Base-by-base conservation (phyloP, 2,113 vertebrate species). In the Lycaon pictus region DNA sequence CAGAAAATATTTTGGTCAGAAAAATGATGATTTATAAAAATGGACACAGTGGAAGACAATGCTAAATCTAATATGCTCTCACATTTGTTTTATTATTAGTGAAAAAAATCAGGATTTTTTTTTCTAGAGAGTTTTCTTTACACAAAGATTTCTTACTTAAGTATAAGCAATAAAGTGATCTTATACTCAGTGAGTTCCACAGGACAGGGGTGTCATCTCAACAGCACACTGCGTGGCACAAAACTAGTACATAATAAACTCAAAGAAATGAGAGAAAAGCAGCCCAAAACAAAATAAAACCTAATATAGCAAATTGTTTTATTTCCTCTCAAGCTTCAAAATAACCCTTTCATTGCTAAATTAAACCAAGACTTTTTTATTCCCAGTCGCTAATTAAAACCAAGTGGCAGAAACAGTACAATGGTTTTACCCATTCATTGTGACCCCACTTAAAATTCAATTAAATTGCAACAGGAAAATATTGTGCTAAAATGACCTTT, bases 401-500 rank as follows among this genome's bases (percentile, higher is more conserved):
- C 97, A 97, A 97, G 87, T 93, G 89, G 56, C 58, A 93, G 35
- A 88, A 96, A 89, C 16, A 94, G 29, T 76, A 69, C 37, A 83
- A 87, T 65, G 76, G 81, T 92, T 96, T 95, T 72, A 85, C 17
- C 85, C 37, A 77, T 96, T 97, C 84, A 90, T 93, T 97, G 84
- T 60, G 84, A 97, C 83, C 35, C 23, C 86, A 97, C 93, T 98
- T 98, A 97, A 97, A 92, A 96, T 96, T 97, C 83, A 97, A 93
- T 96, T 95, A 95, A 98, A 97, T 90, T n/a, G 94, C 95, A 96
- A 96, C 80, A 97, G 83, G 88, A 95, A 95, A 96, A 92, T 22
- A 71, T 27, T 90, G 67, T 90, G 90, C 51, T 69, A 89, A n/a
- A 0, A 11, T 91, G 92, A 93, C 82, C 93, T 95, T 96, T 90